Percentiles rank a stretch among this genome's conserved stretches.
These are phyloP conservation scores for Tribolium madens DNA, from an alignment of 1,140 invertebrate genomes.

Conservation along the genomic window DNA sequence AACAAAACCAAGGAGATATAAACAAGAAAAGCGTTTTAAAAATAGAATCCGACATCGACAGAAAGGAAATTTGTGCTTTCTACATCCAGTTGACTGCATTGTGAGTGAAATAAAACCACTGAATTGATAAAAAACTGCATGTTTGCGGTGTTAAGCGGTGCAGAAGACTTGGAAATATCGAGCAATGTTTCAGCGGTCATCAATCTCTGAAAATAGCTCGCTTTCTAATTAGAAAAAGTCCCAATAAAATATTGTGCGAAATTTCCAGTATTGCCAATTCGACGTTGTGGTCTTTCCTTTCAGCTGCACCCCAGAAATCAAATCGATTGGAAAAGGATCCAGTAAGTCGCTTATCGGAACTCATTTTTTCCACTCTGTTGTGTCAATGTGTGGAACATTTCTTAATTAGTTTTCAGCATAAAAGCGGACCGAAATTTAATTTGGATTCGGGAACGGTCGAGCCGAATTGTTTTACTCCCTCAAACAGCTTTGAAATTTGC, in stretches of 20 bases:
- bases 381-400: background rate
- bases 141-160: conserved; percentile 31
- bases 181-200: background rate
- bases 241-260: background rate
- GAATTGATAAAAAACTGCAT: conserved; percentile 16
- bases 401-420: background rate
- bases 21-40: background rate
- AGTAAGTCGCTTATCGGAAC: background rate
- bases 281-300: background rate
- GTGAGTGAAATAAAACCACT: conserved; percentile 25
- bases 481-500: background rate
- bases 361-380: background rate
- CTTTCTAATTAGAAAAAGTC: background rate
- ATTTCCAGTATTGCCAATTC: background rate
- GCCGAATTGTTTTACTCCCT: background rate
- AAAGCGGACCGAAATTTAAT: conserved; percentile 1
- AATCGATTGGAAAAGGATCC: background rate
- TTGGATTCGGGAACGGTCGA: background rate
- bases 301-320: conserved; percentile 5
- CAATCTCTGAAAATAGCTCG: background rate
- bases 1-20: background rate
- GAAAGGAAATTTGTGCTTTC: background rate
- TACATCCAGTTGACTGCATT: background rate
- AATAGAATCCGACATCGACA: conserved; percentile 5
- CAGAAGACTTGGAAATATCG: background rate